Percentiles rank a stretch among this genome's conserved stretches.
These are phyloP conservation scores for Dicycla oo DNA, from an alignment of 2,888 invertebrate species.

Conservation along the genomic window DNA sequence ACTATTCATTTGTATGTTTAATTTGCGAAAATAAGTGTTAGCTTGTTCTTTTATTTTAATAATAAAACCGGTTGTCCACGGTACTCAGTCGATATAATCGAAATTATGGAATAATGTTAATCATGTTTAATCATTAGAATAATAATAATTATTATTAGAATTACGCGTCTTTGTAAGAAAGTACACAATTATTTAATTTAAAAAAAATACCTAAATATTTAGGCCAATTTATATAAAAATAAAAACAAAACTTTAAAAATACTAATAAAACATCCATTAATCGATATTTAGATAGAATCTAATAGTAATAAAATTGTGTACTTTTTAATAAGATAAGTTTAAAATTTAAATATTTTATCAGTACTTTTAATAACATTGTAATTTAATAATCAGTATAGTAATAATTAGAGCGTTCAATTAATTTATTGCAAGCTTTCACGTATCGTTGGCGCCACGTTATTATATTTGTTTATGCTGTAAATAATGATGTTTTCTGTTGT, in stretches of 20 bases:
- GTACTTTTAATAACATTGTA: conserved; percentile 25
- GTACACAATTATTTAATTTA: neutral
- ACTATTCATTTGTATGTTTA: conserved; percentile 15
- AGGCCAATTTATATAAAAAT: neutral
- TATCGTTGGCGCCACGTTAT: conserved; percentile 1
- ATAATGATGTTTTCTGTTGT: conserved; percentile 4
- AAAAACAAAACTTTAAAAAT: neutral
- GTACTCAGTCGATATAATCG: conserved; percentile 41
- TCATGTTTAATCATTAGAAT: conserved; percentile 20
- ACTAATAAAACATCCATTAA: neutral
- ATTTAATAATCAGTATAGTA: conserved; percentile 30
- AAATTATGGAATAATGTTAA: conserved; percentile 2
- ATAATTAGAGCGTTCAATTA: neutral
- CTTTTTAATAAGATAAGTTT: conserved; percentile 6
- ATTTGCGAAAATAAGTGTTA: conserved; percentile 17
- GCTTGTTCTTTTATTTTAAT: conserved; percentile 3
- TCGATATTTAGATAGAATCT: neutral
- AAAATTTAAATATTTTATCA: conserved; percentile 19
- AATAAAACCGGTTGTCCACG: neutral
- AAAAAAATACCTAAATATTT: neutral
- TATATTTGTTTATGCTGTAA: neutral
- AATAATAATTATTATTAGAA: conserved; percentile 7
- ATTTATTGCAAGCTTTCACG: conserved; percentile 13
- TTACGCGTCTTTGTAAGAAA: neutral
- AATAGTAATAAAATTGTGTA: conserved; percentile 25